Percentiles rank a stretch among this genome's conserved stretches.
phyloP scores from a whole-genome alignment of 2,113 vertebrate species.

The Cnemophilus loriae region DNA sequence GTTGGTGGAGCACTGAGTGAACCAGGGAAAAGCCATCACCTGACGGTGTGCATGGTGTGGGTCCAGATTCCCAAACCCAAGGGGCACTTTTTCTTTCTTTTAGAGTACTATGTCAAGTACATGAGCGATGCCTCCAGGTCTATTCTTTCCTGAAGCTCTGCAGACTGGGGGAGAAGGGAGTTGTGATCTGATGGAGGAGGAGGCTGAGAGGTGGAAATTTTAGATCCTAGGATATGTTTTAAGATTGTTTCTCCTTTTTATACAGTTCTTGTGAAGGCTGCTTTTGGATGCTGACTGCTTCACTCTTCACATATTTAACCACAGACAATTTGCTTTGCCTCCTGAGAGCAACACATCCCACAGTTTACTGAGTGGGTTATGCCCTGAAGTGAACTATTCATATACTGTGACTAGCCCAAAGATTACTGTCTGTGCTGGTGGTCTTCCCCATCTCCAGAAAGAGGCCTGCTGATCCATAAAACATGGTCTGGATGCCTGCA shows the following conservation, averaged over 20 bases:
- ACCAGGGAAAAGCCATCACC: background rate
- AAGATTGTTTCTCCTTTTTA: constrained; percentile 23
- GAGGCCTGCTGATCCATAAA: background rate
- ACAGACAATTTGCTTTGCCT: constrained; percentile 56
- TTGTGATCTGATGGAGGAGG: background rate
- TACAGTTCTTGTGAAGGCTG: background rate
- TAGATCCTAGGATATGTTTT: background rate
- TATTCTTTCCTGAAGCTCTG: accelerated
- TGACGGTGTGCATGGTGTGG: too few relatives aligned
- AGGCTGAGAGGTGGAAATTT: constrained; percentile 9
- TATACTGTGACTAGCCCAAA: background rate
- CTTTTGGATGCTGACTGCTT: background rate
- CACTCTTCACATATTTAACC: constrained; percentile 13
- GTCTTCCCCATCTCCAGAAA: background rate
- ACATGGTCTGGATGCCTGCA: background rate
- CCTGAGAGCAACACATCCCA: background rate
- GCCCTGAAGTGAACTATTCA: constrained; percentile 6
- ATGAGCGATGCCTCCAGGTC: background rate
- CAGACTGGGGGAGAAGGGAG: background rate
- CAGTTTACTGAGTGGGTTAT: constrained; percentile 20
- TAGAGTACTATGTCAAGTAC: too few relatives aligned
- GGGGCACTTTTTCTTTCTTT: background rate
- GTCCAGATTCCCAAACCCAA: background rate
- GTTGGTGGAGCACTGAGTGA: background rate
- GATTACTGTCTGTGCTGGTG: background rate